These are phyloP conservation scores for Acanthosoma haemorrhoidale DNA, from an alignment of 2,888 invertebrate species.

Conservation along the genomic window DNA sequence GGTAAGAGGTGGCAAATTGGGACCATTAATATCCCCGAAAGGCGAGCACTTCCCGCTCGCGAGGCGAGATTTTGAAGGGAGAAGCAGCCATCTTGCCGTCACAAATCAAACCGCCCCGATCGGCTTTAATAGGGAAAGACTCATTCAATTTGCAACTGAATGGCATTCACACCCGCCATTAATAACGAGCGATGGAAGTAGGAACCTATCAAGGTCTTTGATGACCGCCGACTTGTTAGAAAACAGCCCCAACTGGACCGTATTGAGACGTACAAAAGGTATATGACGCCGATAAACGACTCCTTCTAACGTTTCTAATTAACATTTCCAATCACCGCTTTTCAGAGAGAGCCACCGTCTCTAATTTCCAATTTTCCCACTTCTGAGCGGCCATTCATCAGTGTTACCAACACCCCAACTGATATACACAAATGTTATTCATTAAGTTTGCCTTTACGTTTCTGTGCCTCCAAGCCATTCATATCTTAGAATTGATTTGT, in stretches of 20 bases:
- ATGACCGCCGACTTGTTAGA: not conserved
- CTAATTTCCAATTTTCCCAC: constrained; percentile 10
- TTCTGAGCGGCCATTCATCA: not conserved
- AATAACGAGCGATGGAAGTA: not conserved
- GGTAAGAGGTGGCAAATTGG: too few species aligned
- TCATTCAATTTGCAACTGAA: not conserved
- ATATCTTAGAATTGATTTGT: too few species aligned
- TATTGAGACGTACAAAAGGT: not conserved
- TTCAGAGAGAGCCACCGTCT: not conserved
- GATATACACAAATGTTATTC: constrained; percentile 8
- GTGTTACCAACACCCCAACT: too few species aligned
- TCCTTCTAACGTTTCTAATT: constrained; percentile 1
- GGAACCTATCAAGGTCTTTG: not conserved
- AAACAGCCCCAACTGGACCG: not conserved
- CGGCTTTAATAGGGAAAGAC: not conserved
- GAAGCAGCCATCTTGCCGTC: not conserved
- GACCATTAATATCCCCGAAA: too few species aligned
- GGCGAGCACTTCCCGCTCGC: too few species aligned
- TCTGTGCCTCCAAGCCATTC: not conserved
- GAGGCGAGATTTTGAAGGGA: too few species aligned
- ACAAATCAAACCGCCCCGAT: not conserved
- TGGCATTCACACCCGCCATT: not conserved
- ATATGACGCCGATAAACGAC: not conserved
- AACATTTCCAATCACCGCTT: not conserved
- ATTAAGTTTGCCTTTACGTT: not conserved